Percentiles rank a stretch among this genome's conserved stretches.
Conservation (phyloP, 2,113 vertebrate genomes). For the Ploceus nigricollis region DNA sequence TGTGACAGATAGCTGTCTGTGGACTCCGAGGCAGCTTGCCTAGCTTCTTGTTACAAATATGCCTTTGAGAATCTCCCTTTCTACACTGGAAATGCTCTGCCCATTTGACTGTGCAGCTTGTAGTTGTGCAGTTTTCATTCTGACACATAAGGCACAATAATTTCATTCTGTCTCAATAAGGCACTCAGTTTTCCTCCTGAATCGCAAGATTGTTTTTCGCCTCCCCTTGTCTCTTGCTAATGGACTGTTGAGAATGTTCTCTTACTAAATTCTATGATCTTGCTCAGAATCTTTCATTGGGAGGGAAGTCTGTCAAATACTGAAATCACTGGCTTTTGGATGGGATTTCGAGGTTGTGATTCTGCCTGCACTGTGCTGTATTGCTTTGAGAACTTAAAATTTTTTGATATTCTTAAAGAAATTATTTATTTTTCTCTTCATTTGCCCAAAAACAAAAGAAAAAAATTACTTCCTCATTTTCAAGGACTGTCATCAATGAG, state of each 20-base stretch:
- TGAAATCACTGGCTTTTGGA: not conserved
- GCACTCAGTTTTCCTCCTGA: not conserved
- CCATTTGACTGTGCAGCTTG: not conserved
- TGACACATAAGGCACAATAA: not conserved
- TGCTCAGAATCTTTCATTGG: not conserved
- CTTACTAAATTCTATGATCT: not conserved
- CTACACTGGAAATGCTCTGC: not conserved
- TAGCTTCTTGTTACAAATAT: not conserved
- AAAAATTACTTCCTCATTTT: not conserved
- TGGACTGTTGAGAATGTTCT: not conserved
- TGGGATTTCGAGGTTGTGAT: not conserved
- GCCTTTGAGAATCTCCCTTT: not conserved
- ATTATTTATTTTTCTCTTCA: not conserved
- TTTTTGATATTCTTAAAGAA: not conserved
- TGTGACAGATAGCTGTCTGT: not conserved
- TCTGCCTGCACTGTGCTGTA: not conserved
- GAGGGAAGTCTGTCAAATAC: not conserved
- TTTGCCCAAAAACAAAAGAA: not conserved
- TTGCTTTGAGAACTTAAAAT: not conserved
- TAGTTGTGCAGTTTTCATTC: not conserved
- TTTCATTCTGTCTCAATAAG: too few species aligned
- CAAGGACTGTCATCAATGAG: not conserved
- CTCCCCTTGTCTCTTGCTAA: not conserved
- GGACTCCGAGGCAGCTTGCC: not conserved
- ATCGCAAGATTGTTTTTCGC: not conserved